Evolutionary conservation across 2,888 invertebrate species (phyloP).

Genomic region (Clunio marinus): DNA sequence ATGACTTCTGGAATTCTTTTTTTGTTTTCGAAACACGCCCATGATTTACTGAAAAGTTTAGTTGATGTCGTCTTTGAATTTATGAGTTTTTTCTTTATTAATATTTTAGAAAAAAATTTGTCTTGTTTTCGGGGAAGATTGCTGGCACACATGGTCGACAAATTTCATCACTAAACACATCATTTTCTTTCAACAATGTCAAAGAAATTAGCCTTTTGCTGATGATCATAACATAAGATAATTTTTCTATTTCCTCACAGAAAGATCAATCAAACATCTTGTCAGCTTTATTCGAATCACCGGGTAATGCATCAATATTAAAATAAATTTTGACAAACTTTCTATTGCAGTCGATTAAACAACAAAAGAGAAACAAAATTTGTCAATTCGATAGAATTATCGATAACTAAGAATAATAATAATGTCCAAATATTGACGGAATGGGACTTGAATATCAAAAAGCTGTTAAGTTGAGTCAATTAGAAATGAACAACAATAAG

Average conservation of each 20-base stretch:
- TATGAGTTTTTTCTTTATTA: background rate
- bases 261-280: conserved; percentile 9
- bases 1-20: conserved; percentile 33
- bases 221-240: background rate
- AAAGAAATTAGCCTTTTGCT: background rate
- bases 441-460: background rate
- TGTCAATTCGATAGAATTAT: too few relatives aligned
- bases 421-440: conserved; percentile 35
- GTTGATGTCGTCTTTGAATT: background rate
- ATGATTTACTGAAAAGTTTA: too few relatives aligned
- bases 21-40: conserved; percentile 25
- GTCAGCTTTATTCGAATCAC: background rate
- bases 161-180: conserved; percentile 9
- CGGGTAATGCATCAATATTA: background rate
- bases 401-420: too few relatives aligned
- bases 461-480: too few relatives aligned
- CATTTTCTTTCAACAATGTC: conserved; percentile 8
- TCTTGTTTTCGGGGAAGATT: too few relatives aligned
- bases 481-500: background rate
- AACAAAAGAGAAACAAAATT: background rate
- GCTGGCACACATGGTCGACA: background rate
- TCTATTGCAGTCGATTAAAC: background rate
- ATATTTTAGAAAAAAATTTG: background rate
- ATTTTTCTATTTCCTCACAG: background rate
- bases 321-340: conserved; percentile 21